These are phyloP conservation scores for Reticulitermes speratus DNA, from an alignment of 1,140 invertebrate species.

Conservation along the genomic window DNA sequence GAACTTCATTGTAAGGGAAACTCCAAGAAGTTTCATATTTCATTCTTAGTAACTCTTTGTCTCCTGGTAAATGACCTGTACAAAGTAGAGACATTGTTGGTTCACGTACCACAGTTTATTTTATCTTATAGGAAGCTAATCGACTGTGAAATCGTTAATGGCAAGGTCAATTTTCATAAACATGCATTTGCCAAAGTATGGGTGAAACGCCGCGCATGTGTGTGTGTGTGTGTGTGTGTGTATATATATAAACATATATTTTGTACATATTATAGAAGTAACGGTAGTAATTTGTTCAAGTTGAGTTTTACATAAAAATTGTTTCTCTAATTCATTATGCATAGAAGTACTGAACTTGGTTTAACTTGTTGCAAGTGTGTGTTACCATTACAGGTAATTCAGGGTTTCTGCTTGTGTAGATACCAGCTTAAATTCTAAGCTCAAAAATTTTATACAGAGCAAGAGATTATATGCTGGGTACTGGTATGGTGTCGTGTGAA, in stretches of 20 bases:
- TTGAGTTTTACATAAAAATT: constrained; percentile 5
- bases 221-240: too few species aligned
- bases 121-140: neutral
- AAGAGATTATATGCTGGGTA: neutral
- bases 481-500: neutral
- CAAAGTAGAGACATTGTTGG: neutral
- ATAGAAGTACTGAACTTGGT: neutral
- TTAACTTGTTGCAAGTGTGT: neutral
- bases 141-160: neutral
- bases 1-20: constrained; percentile 31
- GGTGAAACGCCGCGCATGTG: too few species aligned
- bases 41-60: constrained; percentile 7
- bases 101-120: neutral
- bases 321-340: neutral
- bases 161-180: neutral
- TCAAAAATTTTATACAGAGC: neutral
- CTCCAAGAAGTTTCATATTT: constrained; percentile 32
- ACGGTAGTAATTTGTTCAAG: neutral
- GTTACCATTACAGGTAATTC: constrained; percentile 14
- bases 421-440: neutral
- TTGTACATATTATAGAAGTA: neutral
- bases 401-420: constrained; percentile 4
- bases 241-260: neutral
- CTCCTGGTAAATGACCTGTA: constrained; percentile 13
- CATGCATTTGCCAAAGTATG: neutral